phyloP scores from a whole-genome alignment of 2,888 invertebrate species.

The Mythimna vitellina region DNA sequence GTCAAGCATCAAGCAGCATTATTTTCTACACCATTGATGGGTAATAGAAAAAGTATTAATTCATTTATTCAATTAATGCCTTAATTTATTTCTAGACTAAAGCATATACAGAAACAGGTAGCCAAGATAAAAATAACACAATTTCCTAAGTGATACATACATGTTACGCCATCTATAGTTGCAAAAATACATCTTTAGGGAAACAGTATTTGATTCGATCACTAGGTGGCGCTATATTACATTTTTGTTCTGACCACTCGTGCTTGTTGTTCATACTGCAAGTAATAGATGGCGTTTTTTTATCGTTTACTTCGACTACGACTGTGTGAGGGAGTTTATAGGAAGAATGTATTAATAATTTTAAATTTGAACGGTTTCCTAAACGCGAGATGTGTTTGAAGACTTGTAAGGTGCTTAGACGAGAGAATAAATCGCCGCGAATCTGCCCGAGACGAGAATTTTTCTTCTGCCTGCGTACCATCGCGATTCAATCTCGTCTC shows the following conservation, averaged over 20 bases:
- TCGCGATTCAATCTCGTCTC: no score
- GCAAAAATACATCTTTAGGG: background rate
- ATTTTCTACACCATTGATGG: no score
- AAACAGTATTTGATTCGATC: rapidly evolving
- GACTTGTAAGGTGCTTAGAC: no score
- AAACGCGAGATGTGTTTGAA: no score
- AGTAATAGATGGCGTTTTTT: conserved; percentile 1
- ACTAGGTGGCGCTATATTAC: conserved; percentile 44
- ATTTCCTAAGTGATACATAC: conserved; percentile 9
- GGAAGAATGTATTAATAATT: no score
- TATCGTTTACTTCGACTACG: background rate
- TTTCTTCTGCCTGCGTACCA: no score
- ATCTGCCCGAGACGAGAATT: no score
- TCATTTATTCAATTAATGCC: background rate
- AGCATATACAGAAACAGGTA: background rate
- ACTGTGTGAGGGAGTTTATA: background rate
- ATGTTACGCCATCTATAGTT: conserved; percentile 56
- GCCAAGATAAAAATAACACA: background rate
- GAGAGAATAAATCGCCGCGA: no score
- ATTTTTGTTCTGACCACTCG: background rate
- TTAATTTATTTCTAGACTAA: background rate
- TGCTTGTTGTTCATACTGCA: background rate
- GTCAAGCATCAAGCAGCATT: no score
- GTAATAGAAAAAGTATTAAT: background rate
- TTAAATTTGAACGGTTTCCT: no score